Base-by-base conservation (phyloP, 2,113 vertebrate genomes). In the Mobula birostris region DNA sequence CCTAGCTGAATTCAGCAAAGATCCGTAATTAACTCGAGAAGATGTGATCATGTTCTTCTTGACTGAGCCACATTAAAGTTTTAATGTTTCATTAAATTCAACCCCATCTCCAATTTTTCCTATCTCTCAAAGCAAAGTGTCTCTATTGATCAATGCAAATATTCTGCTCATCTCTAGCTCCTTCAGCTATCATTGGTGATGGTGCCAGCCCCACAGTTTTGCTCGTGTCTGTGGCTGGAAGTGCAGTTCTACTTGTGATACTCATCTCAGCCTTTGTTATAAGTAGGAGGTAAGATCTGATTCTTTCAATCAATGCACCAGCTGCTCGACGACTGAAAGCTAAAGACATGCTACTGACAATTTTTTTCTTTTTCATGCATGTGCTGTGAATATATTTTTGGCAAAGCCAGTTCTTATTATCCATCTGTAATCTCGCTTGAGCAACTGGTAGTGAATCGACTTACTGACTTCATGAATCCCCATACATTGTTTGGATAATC, bases 241-340 rank as follows among this genome's bases (percentile, higher is more conserved):
- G 98, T 77, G 97, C 98, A 95, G 98, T 99, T 94, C 97, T 99
- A 1, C 97, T 99, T 96, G 97, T 99, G 97, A 99, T 99, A 96
- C 98, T 99, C 96, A 98, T 98, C 94, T 98, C 98, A 2, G 98
- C 98, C 76, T 99, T 99, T 96, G 97, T 99, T 96, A 98, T 99
- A 97, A 99, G 98, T 95, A 98, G 98, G 96, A 99, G 98, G 99
- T 99, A 97, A 98, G 98, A 95, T 85, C 94, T 24, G 56, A 87
- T 87, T 27, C 24, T 87, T 56, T 83, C 19, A 19, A 21, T 48
- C 40, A 4, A 63, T n/a, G 58, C 27, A n/a, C 4, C 58, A 61
- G 83, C 40, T 56, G 8, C 19, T 56, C 21, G 11, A 5, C 58
- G 14, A 29, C 27, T 87, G 83, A 29, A 87, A 87, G 27, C 12